Conservation (phyloP, 2,797 vertebrate species). For the Anisognathus igniventris region DNA sequence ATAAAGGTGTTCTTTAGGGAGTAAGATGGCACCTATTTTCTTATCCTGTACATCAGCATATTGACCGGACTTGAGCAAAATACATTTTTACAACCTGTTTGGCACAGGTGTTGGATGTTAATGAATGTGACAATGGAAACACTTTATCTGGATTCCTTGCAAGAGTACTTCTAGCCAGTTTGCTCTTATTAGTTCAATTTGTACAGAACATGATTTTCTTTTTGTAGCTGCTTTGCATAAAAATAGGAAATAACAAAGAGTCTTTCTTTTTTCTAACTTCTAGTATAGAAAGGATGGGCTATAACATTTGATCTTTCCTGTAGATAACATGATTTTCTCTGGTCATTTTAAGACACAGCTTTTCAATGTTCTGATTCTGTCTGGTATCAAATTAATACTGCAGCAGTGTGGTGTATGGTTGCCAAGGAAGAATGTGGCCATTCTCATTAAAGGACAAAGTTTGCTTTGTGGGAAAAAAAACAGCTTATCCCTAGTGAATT, state of each 20-base stretch:
- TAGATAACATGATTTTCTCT: neutral
- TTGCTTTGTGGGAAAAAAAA: neutral
- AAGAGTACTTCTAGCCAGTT: neutral
- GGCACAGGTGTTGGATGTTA: neutral
- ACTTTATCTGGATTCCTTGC: neutral
- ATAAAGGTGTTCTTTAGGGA: neutral
- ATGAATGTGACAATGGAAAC: neutral
- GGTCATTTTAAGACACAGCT: neutral
- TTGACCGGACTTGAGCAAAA: neutral
- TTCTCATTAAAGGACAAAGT: slow-evolving; percentile 36
- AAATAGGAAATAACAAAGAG: neutral
- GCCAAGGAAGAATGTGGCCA: slow-evolving; percentile 14
- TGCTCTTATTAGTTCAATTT: neutral
- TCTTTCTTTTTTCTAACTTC: neutral
- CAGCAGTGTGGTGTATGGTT: neutral
- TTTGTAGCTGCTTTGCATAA: neutral
- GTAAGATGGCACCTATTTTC: neutral
- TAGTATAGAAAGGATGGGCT: neutral
- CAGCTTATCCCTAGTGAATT: neutral
- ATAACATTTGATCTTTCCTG: neutral
- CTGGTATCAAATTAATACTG: slow-evolving; percentile 3
- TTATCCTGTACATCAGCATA: neutral
- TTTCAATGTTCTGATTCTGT: neutral
- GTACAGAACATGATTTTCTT: neutral
- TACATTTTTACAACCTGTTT: neutral